Evolutionary conservation across 2,888 invertebrate species (phyloP), one percentile per base, ranked within the genome.

Genomic region (Meghimatium bilineatum): DNA sequence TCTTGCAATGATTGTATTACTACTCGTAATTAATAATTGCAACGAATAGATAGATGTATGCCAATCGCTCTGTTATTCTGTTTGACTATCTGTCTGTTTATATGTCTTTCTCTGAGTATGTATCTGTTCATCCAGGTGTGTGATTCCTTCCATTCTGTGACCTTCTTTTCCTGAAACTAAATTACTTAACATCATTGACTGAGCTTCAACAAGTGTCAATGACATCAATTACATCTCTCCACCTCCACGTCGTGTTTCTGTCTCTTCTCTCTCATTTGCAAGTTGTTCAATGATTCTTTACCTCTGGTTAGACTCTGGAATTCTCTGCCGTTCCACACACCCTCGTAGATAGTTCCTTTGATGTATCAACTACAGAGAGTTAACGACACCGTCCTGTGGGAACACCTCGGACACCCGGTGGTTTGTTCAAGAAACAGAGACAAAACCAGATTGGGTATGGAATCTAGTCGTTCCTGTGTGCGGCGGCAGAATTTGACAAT

Each of bases 211-310:
- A 26, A 26, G 26, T 60, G 10, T 56, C 56, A 56, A 20, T 20
- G 10, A 14, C 56, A 56, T 56, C 20, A 14, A 14, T 56, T 14
- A 56, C 56, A 20, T 56, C 44, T 44, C 44, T 44, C 69, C 23
- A 20, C 69, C 34, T n/a, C 23, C 56, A 12, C 32, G 8, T 36
- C 75, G 52, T n/a, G 29, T 44, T 44, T 8, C 44, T 52, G 44
- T 32, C 34, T 60, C 60, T n/a, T 56, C 56, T 76, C 34, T 32
- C 60, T 52, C 52, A 67, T 67, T 67, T 67, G 67, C 67, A 67
- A 34, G 32, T 34, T 10, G 67, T 1, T 36, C 38, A 38, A 26
- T 38, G 26, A 38, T 71, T 38, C 71, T 17, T 8, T 8, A 38
- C 38, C 36, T 26, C 10, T 8, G 3, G 0, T 12, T 17, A 5